Base-by-base conservation (phyloP, 1,140 invertebrate species). In the Zaprionus tsacasi region DNA sequence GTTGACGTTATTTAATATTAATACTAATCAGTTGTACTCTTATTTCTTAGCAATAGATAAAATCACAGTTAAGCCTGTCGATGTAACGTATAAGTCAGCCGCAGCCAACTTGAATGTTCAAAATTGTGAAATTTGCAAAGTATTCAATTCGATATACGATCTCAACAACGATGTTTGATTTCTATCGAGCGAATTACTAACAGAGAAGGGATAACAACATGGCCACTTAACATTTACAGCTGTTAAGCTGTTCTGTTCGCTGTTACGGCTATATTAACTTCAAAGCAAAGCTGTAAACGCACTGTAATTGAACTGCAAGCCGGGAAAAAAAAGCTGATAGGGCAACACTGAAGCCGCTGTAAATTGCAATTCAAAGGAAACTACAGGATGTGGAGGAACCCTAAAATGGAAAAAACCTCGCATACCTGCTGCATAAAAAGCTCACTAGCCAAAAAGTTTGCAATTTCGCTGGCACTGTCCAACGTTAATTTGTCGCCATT, bases 371-470 rank as follows among this genome's bases (percentile, higher is more conserved):
- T 40, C 13, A 40, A 40, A 12, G 38, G 12, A 40, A 40, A 40
- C 12, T 10, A 17, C n/a, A 1, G 40, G n/a, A 15, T 6, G 0
- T 43, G 0, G 7, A 15, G 40, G 7, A 8, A 45, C 40, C 2
- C 6, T 43, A 15, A 43, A 43, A 43, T 43, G n/a, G 6, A n/a
- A 21, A 21, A 1, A 21, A 6, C 7, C 50, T 64, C 38, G 21
- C 21, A 77, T 95, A 96, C 95, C 95, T 95, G 94, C 86, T 96
- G 96, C 93, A 95, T 96, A 93, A 96, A 95, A 92, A 96, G 94
- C 94, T 96, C 96, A 92, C 95, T 96, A 81, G 96, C 96, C 79
- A 96, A 94, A 93, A 96, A 95, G 93, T 95, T 96, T 69, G 96
- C 95, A 92, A 96, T 95, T 93, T 96, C 96, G 93, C 95, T 94